Percentiles rank a stretch among this genome's conserved stretches.
Evolutionary conservation across 2,797 vertebrate species (phyloP).

Genomic region (Amphiprion clarkii): DNA sequence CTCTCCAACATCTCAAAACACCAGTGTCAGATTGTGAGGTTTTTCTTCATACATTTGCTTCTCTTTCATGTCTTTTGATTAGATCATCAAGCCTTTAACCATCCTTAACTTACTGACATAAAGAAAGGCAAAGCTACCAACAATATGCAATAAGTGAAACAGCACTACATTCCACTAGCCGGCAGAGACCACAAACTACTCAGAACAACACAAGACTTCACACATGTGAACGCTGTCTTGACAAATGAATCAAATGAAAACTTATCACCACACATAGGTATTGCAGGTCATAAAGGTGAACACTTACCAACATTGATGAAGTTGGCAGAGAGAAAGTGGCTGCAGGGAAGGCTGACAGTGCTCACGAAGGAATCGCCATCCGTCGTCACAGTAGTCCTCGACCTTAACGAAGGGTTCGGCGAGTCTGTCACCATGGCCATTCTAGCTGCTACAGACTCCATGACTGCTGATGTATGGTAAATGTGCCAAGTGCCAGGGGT

Average conservation of each 20-base stretch:
- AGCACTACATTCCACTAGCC: background rate
- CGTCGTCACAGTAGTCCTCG: slow-evolving; percentile 58
- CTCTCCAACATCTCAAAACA: background rate
- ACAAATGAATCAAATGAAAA: slow-evolving; percentile 4
- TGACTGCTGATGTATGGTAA: slow-evolving; percentile 16
- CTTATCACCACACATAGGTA: background rate
- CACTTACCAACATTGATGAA: slow-evolving; percentile 76
- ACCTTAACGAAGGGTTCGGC: slow-evolving; percentile 69
- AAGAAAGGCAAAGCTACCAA: background rate
- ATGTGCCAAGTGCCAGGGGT: background rate
- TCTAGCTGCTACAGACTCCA: slow-evolving; percentile 61
- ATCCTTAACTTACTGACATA: background rate
- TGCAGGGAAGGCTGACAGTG: slow-evolving; percentile 64
- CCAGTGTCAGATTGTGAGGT: background rate
- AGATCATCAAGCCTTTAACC: background rate
- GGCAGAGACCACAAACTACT: slow-evolving; percentile 1
- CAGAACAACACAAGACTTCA: background rate
- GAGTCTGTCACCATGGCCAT: slow-evolving; percentile 70
- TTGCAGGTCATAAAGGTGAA: background rate
- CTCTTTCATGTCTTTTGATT: background rate
- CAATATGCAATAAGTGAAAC: background rate
- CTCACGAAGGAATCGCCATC: slow-evolving; percentile 69
- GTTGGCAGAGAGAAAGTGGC: slow-evolving; percentile 77
- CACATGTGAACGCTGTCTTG: background rate
- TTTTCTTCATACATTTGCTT: background rate